phyloP scores from a whole-genome alignment of 2,888 invertebrate genomes.

The Clostera curtula region DNA sequence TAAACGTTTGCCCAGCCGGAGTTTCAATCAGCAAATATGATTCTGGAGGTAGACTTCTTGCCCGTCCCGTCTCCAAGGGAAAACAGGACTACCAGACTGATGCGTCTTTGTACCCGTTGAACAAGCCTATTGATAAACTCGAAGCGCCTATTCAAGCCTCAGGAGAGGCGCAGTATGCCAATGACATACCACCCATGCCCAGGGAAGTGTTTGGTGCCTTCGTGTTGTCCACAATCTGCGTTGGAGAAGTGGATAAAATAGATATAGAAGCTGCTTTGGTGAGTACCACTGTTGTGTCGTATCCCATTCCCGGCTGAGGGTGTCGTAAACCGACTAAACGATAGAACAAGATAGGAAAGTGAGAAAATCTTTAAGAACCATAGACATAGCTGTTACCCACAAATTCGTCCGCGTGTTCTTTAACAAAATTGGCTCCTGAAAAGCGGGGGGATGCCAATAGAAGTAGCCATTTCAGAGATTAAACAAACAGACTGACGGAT shows the following conservation, averaged over 20 bases:
- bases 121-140: constrained; percentile 79
- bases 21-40: constrained; percentile 44
- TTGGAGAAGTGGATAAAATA: constrained; percentile 74
- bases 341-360: too few species aligned
- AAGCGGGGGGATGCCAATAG: too few species aligned
- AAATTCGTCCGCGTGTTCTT: too few species aligned
- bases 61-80: constrained; percentile 77
- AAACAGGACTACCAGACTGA: constrained; percentile 76
- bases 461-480: too few species aligned
- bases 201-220: constrained; percentile 82
- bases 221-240: constrained; percentile 74
- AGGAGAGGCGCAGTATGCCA: constrained; percentile 80
- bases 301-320: too few species aligned
- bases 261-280: constrained; percentile 78
- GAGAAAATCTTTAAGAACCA: too few species aligned
- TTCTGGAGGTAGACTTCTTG: constrained; percentile 68
- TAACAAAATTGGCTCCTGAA: too few species aligned
- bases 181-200: constrained; percentile 74
- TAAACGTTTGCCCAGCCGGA: constrained; percentile 65
- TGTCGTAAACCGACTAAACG: too few species aligned
- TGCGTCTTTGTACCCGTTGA: constrained; percentile 78
- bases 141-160: constrained; percentile 75
- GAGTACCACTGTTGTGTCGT: too few species aligned
- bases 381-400: too few species aligned
- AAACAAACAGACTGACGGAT: too few species aligned